These are phyloP conservation scores for Ophonus ardosiacus DNA, from an alignment of 2,888 invertebrate genomes.

Conservation along the genomic window DNA sequence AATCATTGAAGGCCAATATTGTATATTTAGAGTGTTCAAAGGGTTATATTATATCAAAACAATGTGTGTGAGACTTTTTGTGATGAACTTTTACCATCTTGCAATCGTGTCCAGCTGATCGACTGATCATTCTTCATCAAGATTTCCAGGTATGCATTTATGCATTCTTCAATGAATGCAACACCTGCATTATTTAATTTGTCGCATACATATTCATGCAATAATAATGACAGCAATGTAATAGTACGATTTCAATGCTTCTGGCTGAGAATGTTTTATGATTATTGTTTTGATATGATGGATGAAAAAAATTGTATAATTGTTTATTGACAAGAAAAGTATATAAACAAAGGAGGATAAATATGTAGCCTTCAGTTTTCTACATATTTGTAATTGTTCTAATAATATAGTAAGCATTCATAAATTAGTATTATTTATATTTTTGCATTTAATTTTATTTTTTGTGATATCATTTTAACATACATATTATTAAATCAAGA, in stretches of 20 bases:
- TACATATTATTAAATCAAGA: no score
- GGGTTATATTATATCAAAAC: neutral
- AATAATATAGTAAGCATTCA: neutral
- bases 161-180: constrained; percentile 52
- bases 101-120: neutral
- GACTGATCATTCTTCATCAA: constrained; percentile 50
- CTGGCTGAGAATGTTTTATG: constrained; percentile 1
- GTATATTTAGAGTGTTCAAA: neutral
- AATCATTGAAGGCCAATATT: neutral
- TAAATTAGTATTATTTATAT: neutral
- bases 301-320: neutral
- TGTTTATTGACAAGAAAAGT: neutral
- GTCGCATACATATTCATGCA: constrained; percentile 56
- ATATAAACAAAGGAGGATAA: neutral
- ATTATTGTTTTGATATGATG: neutral
- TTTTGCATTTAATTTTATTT: no score
- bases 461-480: no score
- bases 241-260: constrained; percentile 13
- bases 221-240: constrained; percentile 42
- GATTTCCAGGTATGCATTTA: constrained; percentile 35
- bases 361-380: neutral
- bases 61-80: neutral
- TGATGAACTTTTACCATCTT: neutral
- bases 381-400: neutral
- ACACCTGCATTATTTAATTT: constrained; percentile 60